Base-by-base conservation (phyloP, 1,140 invertebrate species). In the Arion vulgaris region DNA sequence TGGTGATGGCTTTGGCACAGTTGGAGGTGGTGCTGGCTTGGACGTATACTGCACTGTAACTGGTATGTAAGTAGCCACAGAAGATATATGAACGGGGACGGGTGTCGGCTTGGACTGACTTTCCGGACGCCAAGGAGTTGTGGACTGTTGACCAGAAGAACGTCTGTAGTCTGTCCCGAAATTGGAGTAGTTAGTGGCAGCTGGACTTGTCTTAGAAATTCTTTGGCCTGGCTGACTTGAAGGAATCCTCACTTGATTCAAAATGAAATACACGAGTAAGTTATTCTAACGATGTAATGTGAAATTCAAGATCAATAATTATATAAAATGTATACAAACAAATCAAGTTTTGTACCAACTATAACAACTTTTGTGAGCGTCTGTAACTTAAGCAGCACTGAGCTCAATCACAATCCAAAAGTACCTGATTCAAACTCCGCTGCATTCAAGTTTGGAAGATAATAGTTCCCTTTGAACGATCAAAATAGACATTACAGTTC, bases 151-250 rank as follows among this genome's bases (percentile, higher is more conserved):
- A 73, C 82, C 32, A 81, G 45, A 82, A 9, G 83, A 71, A 76
- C 85, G 86, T 9, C 80, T 83, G 85, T 89, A 90, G 83, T 89
- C 88, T 38, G 86, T 85, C 17, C 89, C 89, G 84, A 88, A 90
- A 28, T 57, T 79, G 45, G 36, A 38, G 49, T 57, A 81, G 72
- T 19, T 68, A 0, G 74, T 32, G 7, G 57, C 23, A 5, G 68
- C 76, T 36, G 66, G 74, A 53, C 57, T 26, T 0, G 77, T 82
- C 66, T 72, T 76, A 19, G 79, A 83, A 34, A 81, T 84, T 69
- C 39, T 53, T n/a, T 66, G 81, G 72, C 71, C 53, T 36, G 69
- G 77, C 82, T 74, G 51, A 38, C 62, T 77, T 15, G 41, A 41
- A 13, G 80, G 82, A 39, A 69, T 68, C 53, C 57, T 36, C 68